Base-by-base conservation (phyloP, 2,888 invertebrate genomes). In the Ariolimax columbianus region DNA sequence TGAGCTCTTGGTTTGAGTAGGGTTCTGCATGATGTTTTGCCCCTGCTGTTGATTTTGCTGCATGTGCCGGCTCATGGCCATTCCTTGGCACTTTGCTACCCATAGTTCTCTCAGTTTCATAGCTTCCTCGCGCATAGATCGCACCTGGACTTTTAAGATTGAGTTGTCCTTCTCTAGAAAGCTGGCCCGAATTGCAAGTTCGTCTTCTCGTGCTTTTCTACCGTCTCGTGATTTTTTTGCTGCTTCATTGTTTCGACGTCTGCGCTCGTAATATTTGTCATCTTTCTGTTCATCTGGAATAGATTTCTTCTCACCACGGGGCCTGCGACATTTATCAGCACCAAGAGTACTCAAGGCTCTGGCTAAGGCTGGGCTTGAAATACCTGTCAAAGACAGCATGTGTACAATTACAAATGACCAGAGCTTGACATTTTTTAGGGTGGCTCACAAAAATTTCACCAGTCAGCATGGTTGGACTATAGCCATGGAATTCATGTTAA, bases 151-250 rank as follows among this genome's bases (percentile, higher is more conserved):
- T 51, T 55, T 51, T 40, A 85, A 51, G 43, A 77, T 19, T 19
- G 75, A 77, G 33, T 81, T 81, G 75, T 98, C 97, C 93, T 97
- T 97, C 92, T 98, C 97, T 40, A 98, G 94, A 84, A 97, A 95
- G 47, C 97, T 97, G 0, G 97, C 97, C 80, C 97, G 95, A 92
- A 97, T 95, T 0, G 97, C 97, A 90, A 97, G 96, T 94, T 97
- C 97, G 94, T 98, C 98, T 93, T 98, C 98, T 47, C 98, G 95
- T 78, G 97, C 96, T 93, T 97, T 96, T 40, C 98, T 95, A 0
- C 97, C 97, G 93, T 98, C 98, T 47, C 98, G 94, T 0, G 97
- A 85, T 47, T 77, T 85, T 51, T 82, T 85, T 23, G 85, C 81
- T n/a, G 85, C 81, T 63, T 85, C 85, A 51, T 87, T 87, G 73